Evolutionary conservation across 1,140 invertebrate species (phyloP).

Genomic region (Cherax destructor): DNA sequence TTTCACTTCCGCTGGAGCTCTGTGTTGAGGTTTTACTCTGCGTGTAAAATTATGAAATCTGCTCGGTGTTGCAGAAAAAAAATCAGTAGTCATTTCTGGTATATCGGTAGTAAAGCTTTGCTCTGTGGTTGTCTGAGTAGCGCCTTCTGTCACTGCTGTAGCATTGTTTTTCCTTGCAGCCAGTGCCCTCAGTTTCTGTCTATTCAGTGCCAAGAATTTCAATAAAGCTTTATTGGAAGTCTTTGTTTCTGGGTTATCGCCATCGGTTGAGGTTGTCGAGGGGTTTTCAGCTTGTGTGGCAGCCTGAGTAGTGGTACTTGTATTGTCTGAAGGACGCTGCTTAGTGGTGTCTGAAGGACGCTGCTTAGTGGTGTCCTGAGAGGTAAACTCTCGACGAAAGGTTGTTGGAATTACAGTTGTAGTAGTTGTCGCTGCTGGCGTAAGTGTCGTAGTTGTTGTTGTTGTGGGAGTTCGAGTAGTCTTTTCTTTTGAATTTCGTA

Average conservation of each 20-base stretch:
- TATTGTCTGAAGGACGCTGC: not conserved
- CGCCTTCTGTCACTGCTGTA: not conserved
- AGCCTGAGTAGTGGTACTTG: not conserved
- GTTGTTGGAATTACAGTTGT: not conserved
- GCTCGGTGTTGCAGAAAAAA: not conserved
- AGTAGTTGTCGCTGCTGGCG: not conserved
- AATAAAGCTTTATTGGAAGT: not conserved
- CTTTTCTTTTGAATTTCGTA: conserved; percentile 4
- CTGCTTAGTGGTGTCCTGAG: not conserved
- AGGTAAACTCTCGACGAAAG: not conserved
- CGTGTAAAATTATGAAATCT: not conserved
- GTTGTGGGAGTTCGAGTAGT: not conserved
- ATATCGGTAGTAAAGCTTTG: not conserved
- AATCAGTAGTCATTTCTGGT: not conserved
- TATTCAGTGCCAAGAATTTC: conserved; percentile 37
- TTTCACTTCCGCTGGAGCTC: not conserved
- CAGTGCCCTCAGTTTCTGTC: conserved; percentile 10
- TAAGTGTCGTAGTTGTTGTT: not conserved
- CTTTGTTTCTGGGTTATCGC: not conserved
- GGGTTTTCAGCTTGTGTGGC: too few species aligned
- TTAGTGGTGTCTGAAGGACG: not conserved
- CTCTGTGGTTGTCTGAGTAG: not conserved
- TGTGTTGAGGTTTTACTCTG: not conserved
- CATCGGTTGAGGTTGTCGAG: not conserved
- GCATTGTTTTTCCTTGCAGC: conserved; percentile 1